A percentile compares a stretch with the other conserved stretches of the same genome.
Conservation (phyloP, 2,888 invertebrate species). For the Trissoscelio sp. region DNA sequence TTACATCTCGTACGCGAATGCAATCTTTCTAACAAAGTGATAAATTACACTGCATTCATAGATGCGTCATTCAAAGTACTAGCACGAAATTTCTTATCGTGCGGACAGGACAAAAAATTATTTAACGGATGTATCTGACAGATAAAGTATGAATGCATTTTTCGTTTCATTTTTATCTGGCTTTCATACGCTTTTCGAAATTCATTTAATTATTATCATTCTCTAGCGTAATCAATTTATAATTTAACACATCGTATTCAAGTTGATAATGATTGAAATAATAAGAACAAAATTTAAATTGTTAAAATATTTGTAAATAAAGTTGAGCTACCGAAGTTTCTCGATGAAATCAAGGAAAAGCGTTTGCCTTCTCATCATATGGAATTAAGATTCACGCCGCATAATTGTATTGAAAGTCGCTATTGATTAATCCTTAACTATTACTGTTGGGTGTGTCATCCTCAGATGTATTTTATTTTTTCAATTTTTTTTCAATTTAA, state of each 20-base stretch:
- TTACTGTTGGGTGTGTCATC: no score
- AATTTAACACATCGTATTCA: no score
- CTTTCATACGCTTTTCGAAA: background rate
- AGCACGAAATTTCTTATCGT: constrained; percentile 34
- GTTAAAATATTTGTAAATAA: no score
- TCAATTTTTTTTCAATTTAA: no score
- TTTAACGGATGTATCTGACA: constrained; percentile 15
- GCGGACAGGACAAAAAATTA: constrained; percentile 12
- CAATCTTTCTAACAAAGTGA: constrained; percentile 46
- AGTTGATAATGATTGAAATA: no score
- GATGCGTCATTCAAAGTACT: constrained; percentile 19
- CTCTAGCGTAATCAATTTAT: no score
- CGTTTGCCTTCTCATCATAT: no score
- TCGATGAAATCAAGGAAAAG: no score
- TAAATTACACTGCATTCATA: constrained; percentile 40
- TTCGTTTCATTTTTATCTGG: background rate
- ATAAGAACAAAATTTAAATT: no score
- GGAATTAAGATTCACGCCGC: background rate
- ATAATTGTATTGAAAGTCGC: background rate
- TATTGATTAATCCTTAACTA: constrained; percentile 12
- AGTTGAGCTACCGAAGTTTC: no score
- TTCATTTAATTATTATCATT: no score
- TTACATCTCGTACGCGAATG: constrained; percentile 29
- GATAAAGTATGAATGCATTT: constrained; percentile 2
- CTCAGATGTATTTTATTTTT: no score